Evolutionary conservation across 2,888 invertebrate species (phyloP).

Genomic region (Heliconius charithonia): DNA sequence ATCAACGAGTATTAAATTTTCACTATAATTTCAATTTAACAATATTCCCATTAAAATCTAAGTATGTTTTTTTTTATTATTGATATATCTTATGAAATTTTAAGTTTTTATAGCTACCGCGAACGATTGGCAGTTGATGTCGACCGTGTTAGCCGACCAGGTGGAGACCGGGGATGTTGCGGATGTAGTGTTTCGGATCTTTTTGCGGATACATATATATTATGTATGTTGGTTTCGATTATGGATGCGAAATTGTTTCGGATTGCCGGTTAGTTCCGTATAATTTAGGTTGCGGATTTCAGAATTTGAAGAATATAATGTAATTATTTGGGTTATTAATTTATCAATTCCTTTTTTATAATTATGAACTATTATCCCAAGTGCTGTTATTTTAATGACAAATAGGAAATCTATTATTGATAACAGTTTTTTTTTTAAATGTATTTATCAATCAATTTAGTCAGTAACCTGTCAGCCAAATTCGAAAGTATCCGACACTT

Average conservation of each 20-base stretch:
- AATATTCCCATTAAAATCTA: constrained; percentile 74
- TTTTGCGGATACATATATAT: not conserved
- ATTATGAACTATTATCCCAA: too few species aligned
- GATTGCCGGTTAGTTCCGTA: not conserved
- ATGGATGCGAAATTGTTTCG: not conserved
- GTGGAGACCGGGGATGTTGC: constrained; percentile 49
- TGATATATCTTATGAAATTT: constrained; percentile 49
- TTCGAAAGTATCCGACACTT: not conserved
- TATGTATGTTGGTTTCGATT: too few species aligned
- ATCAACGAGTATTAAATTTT: constrained; percentile 81
- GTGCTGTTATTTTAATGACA: not conserved
- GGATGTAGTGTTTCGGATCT: not conserved
- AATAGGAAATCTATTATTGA: not conserved
- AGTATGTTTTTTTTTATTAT: constrained; percentile 62
- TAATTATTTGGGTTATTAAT: not conserved
- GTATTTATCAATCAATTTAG: too few species aligned
- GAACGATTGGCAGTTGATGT: constrained; percentile 77
- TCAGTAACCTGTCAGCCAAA: too few species aligned
- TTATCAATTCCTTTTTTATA: too few species aligned
- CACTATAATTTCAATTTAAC: constrained; percentile 78
- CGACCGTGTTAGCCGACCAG: constrained; percentile 56
- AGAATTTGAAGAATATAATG: not conserved
- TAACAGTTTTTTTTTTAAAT: too few species aligned
- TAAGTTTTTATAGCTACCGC: constrained; percentile 63
- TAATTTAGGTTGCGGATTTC: not conserved